Base-by-base conservation (phyloP, 2,797 vertebrate genomes). In the Manis pentadactyla region DNA sequence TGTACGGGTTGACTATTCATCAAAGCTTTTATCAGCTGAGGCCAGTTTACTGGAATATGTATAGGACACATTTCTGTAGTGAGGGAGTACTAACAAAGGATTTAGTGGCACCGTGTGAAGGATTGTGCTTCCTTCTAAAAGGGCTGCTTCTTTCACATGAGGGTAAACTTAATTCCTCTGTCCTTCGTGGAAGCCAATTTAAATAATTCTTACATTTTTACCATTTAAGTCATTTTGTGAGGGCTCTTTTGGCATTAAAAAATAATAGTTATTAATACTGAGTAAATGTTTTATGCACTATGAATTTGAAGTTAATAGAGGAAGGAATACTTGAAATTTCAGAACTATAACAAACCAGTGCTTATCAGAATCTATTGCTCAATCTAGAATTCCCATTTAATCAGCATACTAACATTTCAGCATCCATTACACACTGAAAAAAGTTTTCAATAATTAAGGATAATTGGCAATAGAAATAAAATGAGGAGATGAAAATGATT, bases 381-480 rank as follows among this genome's bases (percentile, higher is more conserved):
- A 94, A 95, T 89, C 89, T 97, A 95, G 66, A 98, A 68, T 88
- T 97, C 97, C 92, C 61, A 53, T 97, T 98, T 98, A 98, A 98
- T 97, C 97, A 98, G 96, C 90, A 96, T 82, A 82, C 92, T 97
- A 98, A 97, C 96, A 97, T 98, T 98, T 98, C 94, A 97, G 94
- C 73, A 97, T 92, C 94, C 97, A 98, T 98, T 98, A 97, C 79
- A 89, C 9, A 3, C n/a, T 90, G 86, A 97, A 98, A 98, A 98
- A 98, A 94, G 46, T 97, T 98, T 98, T 97, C 69, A 98, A 98
- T 98, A 98, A 98, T 98, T 98, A 98, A 98, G 96, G 97, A 96
- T 98, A 98, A 98, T 98, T 98, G 98, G 97, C 98, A 98, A 97
- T 96, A 96, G 94, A 98, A 98, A 97, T 98, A 97, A 98, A 98